Percentiles rank a stretch among this genome's conserved stretches.
Evolutionary conservation across 2,113 vertebrate species (phyloP).

Genomic region (Scopus umbretta): DNA sequence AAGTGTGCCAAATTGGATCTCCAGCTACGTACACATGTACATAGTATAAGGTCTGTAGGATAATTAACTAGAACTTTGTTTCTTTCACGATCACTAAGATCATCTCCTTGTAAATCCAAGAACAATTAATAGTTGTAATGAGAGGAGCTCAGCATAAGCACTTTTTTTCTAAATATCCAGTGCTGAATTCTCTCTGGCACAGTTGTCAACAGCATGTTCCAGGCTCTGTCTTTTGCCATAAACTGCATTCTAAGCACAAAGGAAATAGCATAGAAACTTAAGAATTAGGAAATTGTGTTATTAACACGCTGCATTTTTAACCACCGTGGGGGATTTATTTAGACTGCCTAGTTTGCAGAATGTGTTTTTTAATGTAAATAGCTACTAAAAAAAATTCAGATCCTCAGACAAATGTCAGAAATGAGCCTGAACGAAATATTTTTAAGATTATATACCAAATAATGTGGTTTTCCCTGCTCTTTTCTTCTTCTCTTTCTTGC

Average conservation of each 20-base stretch:
- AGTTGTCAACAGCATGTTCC: conserved; percentile 1
- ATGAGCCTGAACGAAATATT: conserved; percentile 9
- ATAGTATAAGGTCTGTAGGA: neutral
- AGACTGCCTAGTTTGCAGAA: conserved; percentile 14
- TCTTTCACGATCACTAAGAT: neutral
- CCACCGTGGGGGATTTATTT: conserved; percentile 5
- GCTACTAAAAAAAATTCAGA: conserved; percentile 14
- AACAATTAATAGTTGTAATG: neutral
- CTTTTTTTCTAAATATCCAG: neutral
- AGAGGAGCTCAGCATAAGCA: neutral
- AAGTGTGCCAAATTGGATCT: neutral
- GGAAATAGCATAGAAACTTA: conserved; percentile 70
- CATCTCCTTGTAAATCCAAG: neutral
- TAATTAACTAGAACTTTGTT: neutral
- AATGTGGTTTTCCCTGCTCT: neutral
- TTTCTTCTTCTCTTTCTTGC: neutral
- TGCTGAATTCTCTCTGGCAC: conserved; percentile 1
- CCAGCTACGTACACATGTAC: neutral
- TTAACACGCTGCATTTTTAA: conserved; percentile 43
- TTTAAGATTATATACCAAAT: neutral
- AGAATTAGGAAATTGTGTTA: conserved; percentile 70
- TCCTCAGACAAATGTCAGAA: conserved; percentile 19
- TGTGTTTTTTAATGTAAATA: conserved; percentile 44
- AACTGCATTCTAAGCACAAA: conserved; percentile 61
- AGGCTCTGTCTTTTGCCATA: conserved; percentile 36